phyloP scores from a whole-genome alignment of 2,888 invertebrate species.

The Chloroclystis v-ata region DNA sequence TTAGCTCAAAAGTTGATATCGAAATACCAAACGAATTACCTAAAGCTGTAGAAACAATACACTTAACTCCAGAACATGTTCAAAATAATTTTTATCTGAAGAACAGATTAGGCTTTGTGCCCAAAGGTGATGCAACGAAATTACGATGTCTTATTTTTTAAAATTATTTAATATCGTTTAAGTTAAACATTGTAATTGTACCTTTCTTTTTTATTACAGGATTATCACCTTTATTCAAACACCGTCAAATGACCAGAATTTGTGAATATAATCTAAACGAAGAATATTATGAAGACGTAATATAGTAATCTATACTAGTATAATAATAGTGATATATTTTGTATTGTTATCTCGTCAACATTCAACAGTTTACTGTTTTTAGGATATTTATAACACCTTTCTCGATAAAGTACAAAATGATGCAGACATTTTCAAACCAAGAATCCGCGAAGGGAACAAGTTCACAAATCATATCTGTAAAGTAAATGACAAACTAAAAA shows the following conservation, averaged over 20 bases:
- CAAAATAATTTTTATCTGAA: conserved; percentile 47
- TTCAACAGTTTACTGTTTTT: too few relatives aligned
- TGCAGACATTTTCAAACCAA: conserved; percentile 58
- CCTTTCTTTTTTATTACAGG: conserved; percentile 47
- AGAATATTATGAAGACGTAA: conserved; percentile 60
- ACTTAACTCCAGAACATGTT: background rate
- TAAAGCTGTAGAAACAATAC: conserved; percentile 5
- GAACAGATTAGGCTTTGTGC: conserved; percentile 70
- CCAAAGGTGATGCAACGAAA: conserved; percentile 66
- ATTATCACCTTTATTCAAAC: conserved; percentile 74
- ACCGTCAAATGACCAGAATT: conserved; percentile 40
- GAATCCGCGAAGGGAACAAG: conserved; percentile 45
- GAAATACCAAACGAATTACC: conserved; percentile 3
- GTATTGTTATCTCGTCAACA: background rate
- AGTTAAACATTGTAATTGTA: too few relatives aligned
- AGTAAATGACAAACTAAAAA: conserved; percentile 44
- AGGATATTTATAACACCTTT: conserved; percentile 66
- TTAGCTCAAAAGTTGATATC: background rate
- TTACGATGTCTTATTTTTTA: too few relatives aligned
- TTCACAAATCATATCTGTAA: conserved; percentile 44
- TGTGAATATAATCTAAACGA: conserved; percentile 35
- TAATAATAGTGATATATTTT: background rate
- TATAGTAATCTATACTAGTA: conserved; percentile 16
- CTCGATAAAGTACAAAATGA: conserved; percentile 65
- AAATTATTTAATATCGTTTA: too few relatives aligned